These are phyloP conservation scores for Centropus bengalensis DNA, from an alignment of 2,113 vertebrate species.

Conservation along the genomic window DNA sequence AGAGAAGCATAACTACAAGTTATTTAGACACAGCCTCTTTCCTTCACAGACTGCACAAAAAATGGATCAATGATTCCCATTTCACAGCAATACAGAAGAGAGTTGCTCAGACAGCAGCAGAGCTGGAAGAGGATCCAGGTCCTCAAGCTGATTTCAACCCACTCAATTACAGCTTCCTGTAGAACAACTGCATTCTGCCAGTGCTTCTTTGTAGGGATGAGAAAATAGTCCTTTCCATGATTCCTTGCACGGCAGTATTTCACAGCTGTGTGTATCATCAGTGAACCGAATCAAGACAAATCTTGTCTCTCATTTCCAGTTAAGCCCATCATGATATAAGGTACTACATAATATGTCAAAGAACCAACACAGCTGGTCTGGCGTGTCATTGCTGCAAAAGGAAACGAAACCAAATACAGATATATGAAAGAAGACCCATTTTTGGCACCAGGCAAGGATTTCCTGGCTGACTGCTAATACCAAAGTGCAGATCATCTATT, in stretches of 20 bases:
- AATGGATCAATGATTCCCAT: neutral
- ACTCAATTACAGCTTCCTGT: neutral
- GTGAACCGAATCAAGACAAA: neutral
- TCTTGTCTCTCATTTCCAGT: neutral
- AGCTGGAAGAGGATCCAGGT: neutral
- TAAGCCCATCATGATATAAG: neutral
- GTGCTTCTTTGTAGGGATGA: neutral
- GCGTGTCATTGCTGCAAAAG: neutral
- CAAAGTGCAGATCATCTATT: neutral
- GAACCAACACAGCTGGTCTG: neutral
- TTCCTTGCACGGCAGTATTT: neutral
- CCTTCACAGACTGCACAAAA: neutral
- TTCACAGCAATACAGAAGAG: neutral
- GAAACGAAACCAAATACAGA: constrained; percentile 26
- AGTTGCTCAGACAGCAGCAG: neutral
- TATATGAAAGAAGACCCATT: neutral
- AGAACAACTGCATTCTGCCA: neutral
- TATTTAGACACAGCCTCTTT: neutral
- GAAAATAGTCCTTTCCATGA: neutral
- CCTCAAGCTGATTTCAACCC: neutral
- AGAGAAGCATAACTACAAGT: neutral
- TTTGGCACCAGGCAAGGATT: constrained; percentile 30
- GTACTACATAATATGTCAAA: neutral
- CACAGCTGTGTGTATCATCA: neutral
- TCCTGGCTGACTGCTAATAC: constrained; percentile 36